These are phyloP conservation scores for Anguilla japonica DNA, from an alignment of 2,113 vertebrate species.

Conservation along the genomic window DNA sequence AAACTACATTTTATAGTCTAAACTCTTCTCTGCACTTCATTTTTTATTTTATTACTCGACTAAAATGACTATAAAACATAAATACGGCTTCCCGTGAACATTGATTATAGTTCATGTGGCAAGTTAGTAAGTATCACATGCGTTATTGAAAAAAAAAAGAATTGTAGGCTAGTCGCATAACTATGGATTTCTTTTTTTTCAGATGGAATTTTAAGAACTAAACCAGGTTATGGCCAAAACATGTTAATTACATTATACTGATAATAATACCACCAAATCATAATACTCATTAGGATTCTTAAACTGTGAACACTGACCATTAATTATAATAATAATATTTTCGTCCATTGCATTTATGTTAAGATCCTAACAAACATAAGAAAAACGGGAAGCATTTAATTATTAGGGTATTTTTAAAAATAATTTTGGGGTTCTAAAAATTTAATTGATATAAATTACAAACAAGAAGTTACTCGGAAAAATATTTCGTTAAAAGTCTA, in stretches of 20 bases:
- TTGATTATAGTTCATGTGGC: neutral
- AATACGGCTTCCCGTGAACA: neutral
- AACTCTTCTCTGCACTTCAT: neutral
- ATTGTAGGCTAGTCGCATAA: neutral
- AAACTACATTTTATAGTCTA: constrained; percentile 55
- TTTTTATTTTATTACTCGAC: neutral
- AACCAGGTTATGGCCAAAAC: neutral
- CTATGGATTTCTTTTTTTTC: neutral
- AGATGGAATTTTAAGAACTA: neutral
- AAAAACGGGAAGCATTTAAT: neutral
- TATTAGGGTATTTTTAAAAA: neutral
- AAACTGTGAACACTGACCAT: neutral
- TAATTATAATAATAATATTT: neutral
- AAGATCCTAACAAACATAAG: neutral
- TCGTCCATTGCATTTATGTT: neutral
- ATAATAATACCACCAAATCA: neutral
- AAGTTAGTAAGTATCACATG: neutral
- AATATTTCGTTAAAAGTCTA: neutral
- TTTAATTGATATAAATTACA: neutral
- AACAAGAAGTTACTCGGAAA: neutral
- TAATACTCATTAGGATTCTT: neutral
- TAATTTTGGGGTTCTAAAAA: neutral
- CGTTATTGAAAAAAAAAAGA: neutral
- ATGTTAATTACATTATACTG: neutral
- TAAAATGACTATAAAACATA: neutral